A percentile compares a stretch with the other conserved stretches of the same genome.
These are phyloP conservation scores for Schizopygopsis malacanthus DNA, from an alignment of 2,797 vertebrate species.

Conservation along the genomic window DNA sequence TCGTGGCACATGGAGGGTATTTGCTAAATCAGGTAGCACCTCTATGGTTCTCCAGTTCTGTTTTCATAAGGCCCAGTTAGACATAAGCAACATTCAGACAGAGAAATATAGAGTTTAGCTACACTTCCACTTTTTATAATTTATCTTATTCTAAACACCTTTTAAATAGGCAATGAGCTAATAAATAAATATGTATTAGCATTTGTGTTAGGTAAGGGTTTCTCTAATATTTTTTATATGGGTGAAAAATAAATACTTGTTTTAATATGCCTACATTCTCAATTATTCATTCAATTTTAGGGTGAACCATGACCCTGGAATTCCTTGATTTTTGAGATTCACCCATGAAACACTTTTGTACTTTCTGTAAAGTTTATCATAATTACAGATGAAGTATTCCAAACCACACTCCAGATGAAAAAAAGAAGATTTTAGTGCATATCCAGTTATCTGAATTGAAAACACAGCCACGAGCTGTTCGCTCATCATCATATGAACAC, in stretches of 20 bases:
- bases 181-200: neutral
- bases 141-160: neutral
- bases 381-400: neutral
- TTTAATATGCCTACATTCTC: too few relatives aligned
- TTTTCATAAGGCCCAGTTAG: neutral
- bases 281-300: too few relatives aligned
- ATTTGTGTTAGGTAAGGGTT: neutral
- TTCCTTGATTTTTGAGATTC: neutral
- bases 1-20: neutral
- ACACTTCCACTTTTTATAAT: neutral
- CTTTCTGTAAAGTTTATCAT: neutral
- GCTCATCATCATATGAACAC: conserved; percentile 18
- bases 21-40: neutral
- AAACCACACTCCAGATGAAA: neutral
- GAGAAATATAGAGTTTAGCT: neutral
- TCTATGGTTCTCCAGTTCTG: neutral
- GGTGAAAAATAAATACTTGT: neutral
- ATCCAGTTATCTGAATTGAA: conserved; percentile 15
- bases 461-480: conserved; percentile 10
- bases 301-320: neutral
- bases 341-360: neutral
- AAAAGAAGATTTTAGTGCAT: neutral
- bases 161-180: neutral
- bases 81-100: neutral
- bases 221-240: neutral